Base-by-base conservation (phyloP, 2,797 vertebrate genomes). In the Protonibea diacanthus region DNA sequence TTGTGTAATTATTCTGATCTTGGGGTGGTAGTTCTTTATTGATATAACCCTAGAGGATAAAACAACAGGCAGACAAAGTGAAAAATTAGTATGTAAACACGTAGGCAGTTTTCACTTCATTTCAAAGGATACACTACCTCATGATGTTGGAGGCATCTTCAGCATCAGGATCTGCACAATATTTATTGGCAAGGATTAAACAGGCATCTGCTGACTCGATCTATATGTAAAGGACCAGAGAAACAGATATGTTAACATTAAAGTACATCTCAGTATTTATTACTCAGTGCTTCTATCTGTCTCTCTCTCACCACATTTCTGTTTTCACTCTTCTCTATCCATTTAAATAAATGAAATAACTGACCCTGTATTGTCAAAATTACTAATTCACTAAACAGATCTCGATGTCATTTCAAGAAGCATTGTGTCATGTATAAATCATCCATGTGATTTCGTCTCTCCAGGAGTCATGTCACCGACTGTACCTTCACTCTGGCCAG, bases 61-160 rank as follows among this genome's bases (percentile, higher is more conserved):
- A 77, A 76, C 7, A 65, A 67, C 14, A 72, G 13, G 2, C 21
- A 63, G 40, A 78, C 27, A 68, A 17, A 52, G 59, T 42, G 11
- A 76, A 48, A 20, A 57, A 29, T 2, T 8, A 58, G 59, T 56
- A 64, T n/a, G 0, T 27, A 66, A 38, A 58, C 20, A 20, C 1
- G 1, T 55, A 13, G 38, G 33, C 5, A 27, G 3, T 55, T 78
- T 56, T 40, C 11, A 52, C 5, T 59, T 38, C 8, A 57, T 71
- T 52, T 67, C 2, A 60, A 52, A 72, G 6, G 21, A 74, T 5
- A 13, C 2, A 42, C n/a, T 89, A 99, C 98, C 98, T 99, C 98
- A 99, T 99, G 87, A 99, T 99, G 93, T 99, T 99, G 76, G 98
- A 99, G 88, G 98, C 98, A 76, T 99, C 98, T 94, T 99, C 98